Evolutionary conservation across 2,797 vertebrate genomes (phyloP).

Genomic region (Manis crassicaudata): DNA sequence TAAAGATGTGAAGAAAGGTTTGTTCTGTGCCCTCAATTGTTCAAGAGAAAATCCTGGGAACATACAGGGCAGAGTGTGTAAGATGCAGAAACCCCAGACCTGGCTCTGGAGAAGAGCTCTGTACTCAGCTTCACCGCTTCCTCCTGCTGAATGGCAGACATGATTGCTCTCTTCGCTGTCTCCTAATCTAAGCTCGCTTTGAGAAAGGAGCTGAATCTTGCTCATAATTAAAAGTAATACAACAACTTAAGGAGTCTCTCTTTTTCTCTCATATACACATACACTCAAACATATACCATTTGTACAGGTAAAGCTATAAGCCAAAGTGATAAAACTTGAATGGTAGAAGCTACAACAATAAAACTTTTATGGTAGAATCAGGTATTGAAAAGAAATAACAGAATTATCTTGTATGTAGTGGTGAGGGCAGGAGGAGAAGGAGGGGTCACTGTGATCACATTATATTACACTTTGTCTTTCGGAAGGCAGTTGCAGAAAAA

Average conservation of each 20-base stretch:
- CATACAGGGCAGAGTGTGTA: background rate
- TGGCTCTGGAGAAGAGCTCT: background rate
- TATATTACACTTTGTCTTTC: background rate
- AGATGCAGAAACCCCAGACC: background rate
- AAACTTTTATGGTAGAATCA: background rate
- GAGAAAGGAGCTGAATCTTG: background rate
- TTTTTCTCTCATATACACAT: background rate
- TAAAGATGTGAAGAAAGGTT: background rate
- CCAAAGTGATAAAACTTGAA: background rate
- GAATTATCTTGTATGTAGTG: background rate
- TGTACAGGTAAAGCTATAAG: background rate
- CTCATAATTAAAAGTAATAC: background rate
- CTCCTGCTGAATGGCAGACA: background rate
- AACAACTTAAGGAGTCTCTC: background rate
- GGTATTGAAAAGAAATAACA: background rate
- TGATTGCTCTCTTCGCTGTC: background rate
- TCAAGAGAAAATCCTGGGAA: background rate
- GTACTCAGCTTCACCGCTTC: accelerated
- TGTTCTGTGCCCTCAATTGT: background rate
- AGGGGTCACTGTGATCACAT: background rate
- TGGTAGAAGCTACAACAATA: background rate
- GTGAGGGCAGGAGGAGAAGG: background rate
- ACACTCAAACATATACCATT: background rate
- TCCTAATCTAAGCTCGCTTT: background rate
- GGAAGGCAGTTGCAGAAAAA: background rate